Base-by-base conservation (phyloP, 2,113 vertebrate genomes). In the Catharus bicknelli region DNA sequence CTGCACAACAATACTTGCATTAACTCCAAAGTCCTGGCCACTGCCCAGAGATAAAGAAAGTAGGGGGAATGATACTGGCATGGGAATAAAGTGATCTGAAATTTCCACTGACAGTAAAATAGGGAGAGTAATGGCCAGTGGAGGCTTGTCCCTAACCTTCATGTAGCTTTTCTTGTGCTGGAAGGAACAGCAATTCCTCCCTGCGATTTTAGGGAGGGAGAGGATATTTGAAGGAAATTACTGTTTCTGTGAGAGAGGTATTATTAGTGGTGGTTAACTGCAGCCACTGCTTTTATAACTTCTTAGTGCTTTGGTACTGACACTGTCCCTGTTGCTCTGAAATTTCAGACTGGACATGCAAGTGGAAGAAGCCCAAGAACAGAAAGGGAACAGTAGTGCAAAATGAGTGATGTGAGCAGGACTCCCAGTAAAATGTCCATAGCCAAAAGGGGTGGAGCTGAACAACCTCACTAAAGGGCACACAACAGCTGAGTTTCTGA, bases 51-150 rank as follows among this genome's bases (percentile, higher is more conserved):
- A 74, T 4, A 22, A 86, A 85, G 50, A 87, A 53, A 85, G 81
- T 86, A 90, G 67, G 40, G 89, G 38, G 61, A 96, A 85, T 76
- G 83, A 97, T 29, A 50, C 79, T 83, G 64, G 88, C 80, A 83
- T 55, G 73, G 88, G 89, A 96, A 95, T 93, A 94, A 95, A 97
- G 95, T 92, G 94, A 95, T 93, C 74, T 89, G 91, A 96, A 97
- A 97, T 95, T 90, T 92, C 90, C 38, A 36, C 50, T 94, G 95
- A 91, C 92, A 96, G 83, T 90, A 94, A 96, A 96, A 95, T 5
- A 77, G 63, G 82, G 82, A 96, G 69, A 59, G 62, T 76, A 53
- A 87, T 23, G 77, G 92, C 57, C 90, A 94, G 62, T 95, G 90
- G 91, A 97, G 73, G 15, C 32, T 95, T 95, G 91, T 95, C 88